These are phyloP conservation scores for Cyanoderma ruficeps DNA, from an alignment of 2,113 vertebrate genomes.

Conservation along the genomic window DNA sequence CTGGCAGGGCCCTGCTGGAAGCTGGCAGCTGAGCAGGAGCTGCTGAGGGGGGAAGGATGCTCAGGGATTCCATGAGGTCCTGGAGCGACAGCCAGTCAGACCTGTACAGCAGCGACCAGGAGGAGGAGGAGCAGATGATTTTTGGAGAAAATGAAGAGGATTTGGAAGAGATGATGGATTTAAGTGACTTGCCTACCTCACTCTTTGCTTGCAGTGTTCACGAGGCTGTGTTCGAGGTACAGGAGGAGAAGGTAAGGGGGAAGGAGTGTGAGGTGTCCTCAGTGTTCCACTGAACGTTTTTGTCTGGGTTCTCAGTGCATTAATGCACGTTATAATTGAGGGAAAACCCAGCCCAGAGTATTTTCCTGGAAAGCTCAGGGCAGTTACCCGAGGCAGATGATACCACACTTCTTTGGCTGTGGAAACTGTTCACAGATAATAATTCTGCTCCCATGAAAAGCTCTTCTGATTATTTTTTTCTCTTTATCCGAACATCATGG, in stretches of 20 bases:
- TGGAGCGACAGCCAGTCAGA: conserved; percentile 87
- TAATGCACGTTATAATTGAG: neutral
- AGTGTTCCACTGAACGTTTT: neutral
- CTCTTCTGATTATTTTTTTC: neutral
- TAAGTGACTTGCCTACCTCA: conserved; percentile 89
- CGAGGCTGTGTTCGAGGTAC: conserved; percentile 85
- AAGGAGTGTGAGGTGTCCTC: neutral
- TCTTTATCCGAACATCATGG: neutral
- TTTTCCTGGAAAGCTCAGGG: neutral
- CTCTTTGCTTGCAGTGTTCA: conserved; percentile 92
- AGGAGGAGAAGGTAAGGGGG: conserved; percentile 82
- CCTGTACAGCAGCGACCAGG: conserved; percentile 90
- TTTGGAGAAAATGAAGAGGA: conserved; percentile 90
- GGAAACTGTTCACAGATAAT: neutral
- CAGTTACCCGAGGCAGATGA: neutral
- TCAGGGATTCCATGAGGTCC: conserved; percentile 82
- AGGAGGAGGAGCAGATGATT: conserved; percentile 89
- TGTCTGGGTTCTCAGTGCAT: neutral
- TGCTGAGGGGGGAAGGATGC: conserved; percentile 67
- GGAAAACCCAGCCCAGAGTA: neutral
- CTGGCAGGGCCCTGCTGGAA: neutral
- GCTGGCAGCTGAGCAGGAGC: neutral
- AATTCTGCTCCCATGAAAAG: neutral
- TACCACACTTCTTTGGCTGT: neutral
- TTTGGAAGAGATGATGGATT: conserved; percentile 91